Conservation (phyloP, 2,888 invertebrate genomes). For the Eudasyphora cyanicolor region DNA sequence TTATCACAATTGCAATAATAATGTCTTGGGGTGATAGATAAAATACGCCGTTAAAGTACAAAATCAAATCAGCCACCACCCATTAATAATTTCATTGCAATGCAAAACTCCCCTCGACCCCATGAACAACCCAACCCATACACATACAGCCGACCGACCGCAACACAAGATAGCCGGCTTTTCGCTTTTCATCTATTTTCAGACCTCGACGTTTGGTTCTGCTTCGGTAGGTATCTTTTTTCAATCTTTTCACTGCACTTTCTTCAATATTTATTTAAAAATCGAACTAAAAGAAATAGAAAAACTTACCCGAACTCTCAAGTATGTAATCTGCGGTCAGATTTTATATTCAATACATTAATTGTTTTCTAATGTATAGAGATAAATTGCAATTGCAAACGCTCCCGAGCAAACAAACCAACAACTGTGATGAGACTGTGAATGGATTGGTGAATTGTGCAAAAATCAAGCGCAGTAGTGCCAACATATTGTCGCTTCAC, state of each 20-base stretch:
- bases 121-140: not conserved
- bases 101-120: constrained; percentile 41
- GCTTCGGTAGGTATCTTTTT: constrained; percentile 5
- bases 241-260: constrained; percentile 42
- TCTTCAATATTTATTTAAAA: constrained; percentile 30
- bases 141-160: not conserved
- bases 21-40: not conserved
- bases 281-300: not conserved
- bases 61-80: constrained; percentile 57
- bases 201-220: constrained; percentile 27
- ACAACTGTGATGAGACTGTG: constrained; percentile 57
- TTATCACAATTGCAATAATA: not conserved
- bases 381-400: constrained; percentile 37
- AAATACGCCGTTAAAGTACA: not conserved
- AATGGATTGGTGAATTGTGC: too few species aligned
- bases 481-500: too few species aligned
- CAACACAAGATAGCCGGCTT: constrained; percentile 52
- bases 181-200: constrained; percentile 54
- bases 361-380: not conserved
- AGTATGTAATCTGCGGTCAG: not conserved
- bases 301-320: constrained; percentile 42
- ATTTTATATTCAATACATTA: not conserved
- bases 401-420: constrained; percentile 47
- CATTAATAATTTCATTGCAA: constrained; percentile 50
- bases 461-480: too few species aligned